A percentile compares a stretch with the other conserved stretches of the same genome.
phyloP scores from a whole-genome alignment of 2,113 vertebrate species.

The Aleadryas rufinucha region DNA sequence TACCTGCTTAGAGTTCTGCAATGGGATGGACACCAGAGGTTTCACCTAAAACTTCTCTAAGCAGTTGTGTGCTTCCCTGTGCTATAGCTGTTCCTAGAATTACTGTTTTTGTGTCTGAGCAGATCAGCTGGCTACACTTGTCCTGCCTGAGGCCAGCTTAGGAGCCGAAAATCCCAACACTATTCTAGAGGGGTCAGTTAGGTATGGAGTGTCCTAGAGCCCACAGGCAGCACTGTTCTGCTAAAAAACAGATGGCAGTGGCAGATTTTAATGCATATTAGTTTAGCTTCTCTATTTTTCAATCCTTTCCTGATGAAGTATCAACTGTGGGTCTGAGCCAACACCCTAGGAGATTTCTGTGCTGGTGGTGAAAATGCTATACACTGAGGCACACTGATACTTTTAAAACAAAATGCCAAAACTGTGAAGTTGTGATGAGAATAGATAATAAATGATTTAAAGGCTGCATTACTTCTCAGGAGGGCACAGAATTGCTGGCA shows the following conservation, averaged over 20 bases:
- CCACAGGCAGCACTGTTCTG: background rate
- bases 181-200: background rate
- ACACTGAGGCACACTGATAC: background rate
- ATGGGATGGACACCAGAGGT: background rate
- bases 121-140: background rate
- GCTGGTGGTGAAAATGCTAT: background rate
- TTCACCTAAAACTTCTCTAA: background rate
- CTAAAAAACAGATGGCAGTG: background rate
- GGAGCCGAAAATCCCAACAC: background rate
- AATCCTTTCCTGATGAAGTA: background rate
- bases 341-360: background rate
- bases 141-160: background rate
- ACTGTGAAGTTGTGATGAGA: constrained; percentile 23
- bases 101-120: background rate
- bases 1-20: background rate
- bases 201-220: background rate
- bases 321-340: background rate
- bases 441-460: constrained; percentile 38
- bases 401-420: constrained; percentile 15
- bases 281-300: background rate
- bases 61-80: background rate
- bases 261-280: background rate
- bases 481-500: background rate
- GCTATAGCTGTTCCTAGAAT: background rate
- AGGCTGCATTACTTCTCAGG: constrained; percentile 14